phyloP scores from a whole-genome alignment of 2,888 invertebrate species.

The Acleris holmiana region DNA sequence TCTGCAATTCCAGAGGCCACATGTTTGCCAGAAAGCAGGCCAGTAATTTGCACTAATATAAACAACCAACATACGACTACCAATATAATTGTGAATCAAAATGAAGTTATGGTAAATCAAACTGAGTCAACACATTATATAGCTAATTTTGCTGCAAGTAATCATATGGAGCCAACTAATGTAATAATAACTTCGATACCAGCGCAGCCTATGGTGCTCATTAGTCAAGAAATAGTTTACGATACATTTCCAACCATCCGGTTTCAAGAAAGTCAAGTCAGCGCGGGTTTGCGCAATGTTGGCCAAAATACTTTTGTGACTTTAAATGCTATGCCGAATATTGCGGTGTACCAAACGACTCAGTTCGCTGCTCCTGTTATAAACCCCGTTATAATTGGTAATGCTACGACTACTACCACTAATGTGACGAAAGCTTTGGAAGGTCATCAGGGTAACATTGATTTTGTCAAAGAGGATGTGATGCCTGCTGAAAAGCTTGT shows the following conservation, averaged over 20 bases:
- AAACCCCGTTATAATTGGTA: conserved; percentile 56
- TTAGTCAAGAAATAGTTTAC: conserved; percentile 59
- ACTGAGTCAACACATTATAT: conserved; percentile 6
- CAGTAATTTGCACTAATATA: conserved; percentile 5
- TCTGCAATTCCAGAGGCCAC: background rate
- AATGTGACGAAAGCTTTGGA: conserved; percentile 8
- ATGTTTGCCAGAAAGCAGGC: conserved; percentile 3
- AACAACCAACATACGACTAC: conserved; percentile 5
- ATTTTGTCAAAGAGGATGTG: background rate
- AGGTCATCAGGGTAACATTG: background rate
- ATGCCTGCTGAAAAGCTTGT: background rate
- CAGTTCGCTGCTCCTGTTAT: conserved; percentile 55
- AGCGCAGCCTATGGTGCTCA: conserved; percentile 54
- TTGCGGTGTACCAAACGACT: conserved; percentile 57
- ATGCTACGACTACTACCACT: conserved; percentile 46
- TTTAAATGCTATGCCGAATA: conserved; percentile 51
- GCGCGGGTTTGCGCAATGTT: conserved; percentile 41
- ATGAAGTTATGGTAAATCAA: conserved; percentile 1
- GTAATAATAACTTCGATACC: conserved; percentile 49
- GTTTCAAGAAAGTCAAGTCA: conserved; percentile 43
- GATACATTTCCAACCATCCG: conserved; percentile 53
- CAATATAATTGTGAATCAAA: conserved; percentile 5
- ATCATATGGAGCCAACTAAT: conserved; percentile 44
- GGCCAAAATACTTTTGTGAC: conserved; percentile 50
- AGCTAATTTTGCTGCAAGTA: conserved; percentile 30